Conservation (phyloP, 23 tunicate species). For the Halocynthia aurantium region DNA sequence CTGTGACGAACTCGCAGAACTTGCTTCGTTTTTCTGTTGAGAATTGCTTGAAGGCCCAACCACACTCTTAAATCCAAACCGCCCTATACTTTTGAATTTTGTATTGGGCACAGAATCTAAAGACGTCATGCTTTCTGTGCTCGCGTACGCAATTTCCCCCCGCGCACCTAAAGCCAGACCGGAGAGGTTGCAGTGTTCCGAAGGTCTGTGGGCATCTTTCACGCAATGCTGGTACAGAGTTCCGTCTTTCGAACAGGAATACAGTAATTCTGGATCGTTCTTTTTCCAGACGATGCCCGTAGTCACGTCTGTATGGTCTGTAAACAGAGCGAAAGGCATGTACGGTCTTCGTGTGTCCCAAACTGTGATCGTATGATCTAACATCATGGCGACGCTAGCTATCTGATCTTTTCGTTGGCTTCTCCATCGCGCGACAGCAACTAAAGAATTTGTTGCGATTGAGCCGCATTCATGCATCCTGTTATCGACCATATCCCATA, state of each 20-base stretch:
- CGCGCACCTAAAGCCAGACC: constrained; percentile 48
- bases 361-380: constrained; percentile 58
- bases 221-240: constrained; percentile 44
- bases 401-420: constrained; percentile 55
- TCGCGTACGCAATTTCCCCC: constrained; percentile 42
- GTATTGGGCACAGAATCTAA: not conserved
- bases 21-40: constrained; percentile 3
- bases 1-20: constrained; percentile 1
- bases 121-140: constrained; percentile 5
- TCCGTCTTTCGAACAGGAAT: constrained; percentile 80
- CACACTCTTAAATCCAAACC: constrained; percentile 21
- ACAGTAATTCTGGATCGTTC: constrained; percentile 43
- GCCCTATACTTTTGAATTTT: not conserved
- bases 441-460: constrained; percentile 56
- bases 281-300: constrained; percentile 80
- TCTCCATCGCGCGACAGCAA: constrained; percentile 69
- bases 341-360: constrained; percentile 74
- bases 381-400: constrained; percentile 77
- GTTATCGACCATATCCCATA: constrained; percentile 54
- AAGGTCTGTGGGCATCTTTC: constrained; percentile 49
- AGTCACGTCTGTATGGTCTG: constrained; percentile 22
- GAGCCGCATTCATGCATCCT: constrained; percentile 7
- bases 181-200: constrained; percentile 30
- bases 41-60: not conserved
- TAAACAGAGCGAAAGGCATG: constrained; percentile 81